A percentile compares a stretch with the other conserved stretches of the same genome.
phyloP scores from a whole-genome alignment of 2,113 vertebrate genomes.

The Pleuronectes platessa region DNA sequence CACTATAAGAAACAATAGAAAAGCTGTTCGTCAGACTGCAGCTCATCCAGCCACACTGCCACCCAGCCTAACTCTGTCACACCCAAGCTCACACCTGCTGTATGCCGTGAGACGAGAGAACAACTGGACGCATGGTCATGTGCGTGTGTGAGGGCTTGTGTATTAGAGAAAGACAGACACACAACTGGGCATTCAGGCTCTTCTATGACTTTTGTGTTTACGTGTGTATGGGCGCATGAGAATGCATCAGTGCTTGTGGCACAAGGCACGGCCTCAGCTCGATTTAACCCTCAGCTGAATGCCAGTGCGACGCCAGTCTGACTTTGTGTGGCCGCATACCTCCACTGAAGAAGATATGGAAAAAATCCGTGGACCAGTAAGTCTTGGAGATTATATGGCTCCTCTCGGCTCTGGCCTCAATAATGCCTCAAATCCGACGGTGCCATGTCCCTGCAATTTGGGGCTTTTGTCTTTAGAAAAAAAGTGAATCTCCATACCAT shows the following conservation, averaged over 20 bases:
- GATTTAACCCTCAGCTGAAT: conserved; percentile 78
- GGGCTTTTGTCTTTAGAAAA: conserved; percentile 64
- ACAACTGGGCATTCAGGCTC: conserved; percentile 59
- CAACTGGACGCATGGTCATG: conserved; percentile 75
- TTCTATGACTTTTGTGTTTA: conserved; percentile 49
- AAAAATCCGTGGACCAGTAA: conserved; percentile 79
- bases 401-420: conserved; percentile 66
- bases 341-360: conserved; percentile 79
- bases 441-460: conserved; percentile 72
- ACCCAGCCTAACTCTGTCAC: conserved; percentile 36
- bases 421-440: conserved; percentile 74
- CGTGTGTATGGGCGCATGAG: conserved; percentile 45
- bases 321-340: conserved; percentile 81
- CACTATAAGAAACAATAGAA: conserved; percentile 75
- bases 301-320: conserved; percentile 81
- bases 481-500: conserved; percentile 42
- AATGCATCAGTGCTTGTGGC: conserved; percentile 65
- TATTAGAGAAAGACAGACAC: conserved; percentile 19
- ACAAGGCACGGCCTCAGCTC: conserved; percentile 69
- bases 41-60: conserved; percentile 33
- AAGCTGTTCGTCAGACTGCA: conserved; percentile 70
- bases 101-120: conserved; percentile 72
- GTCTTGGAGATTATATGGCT: conserved; percentile 81
- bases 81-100: conserved; percentile 80
- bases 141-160: conserved; percentile 29